Conservation (phyloP, 2,113 vertebrate species). For the Clarias batrachus region DNA sequence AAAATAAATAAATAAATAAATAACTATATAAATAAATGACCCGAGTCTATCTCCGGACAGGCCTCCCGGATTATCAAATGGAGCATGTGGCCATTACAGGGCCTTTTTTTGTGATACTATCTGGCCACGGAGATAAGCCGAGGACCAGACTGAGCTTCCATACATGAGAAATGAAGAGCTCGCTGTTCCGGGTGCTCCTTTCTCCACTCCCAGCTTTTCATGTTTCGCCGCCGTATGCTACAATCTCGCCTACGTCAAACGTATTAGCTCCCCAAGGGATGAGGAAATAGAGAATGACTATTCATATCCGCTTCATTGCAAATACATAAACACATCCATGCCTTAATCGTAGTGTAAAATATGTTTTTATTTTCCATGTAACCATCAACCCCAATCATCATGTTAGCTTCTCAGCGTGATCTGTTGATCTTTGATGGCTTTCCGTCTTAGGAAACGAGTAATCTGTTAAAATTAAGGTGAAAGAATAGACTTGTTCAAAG, state of each 20-base stretch:
- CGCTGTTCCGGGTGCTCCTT: slow-evolving; percentile 51
- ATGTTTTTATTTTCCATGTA: neutral
- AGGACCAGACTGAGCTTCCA: slow-evolving; percentile 70
- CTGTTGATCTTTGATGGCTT: neutral
- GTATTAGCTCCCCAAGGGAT: no score
- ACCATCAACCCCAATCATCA: neutral
- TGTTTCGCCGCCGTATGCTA: slow-evolving; percentile 61
- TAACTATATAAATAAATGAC: slow-evolving; percentile 34
- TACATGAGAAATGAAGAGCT: slow-evolving; percentile 77
- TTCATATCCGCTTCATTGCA: neutral
- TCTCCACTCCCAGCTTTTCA: slow-evolving; percentile 45
- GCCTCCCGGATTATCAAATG: slow-evolving; percentile 70
- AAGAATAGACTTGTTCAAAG: neutral
- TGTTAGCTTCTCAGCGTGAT: neutral
- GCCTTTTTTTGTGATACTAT: slow-evolving; percentile 71
- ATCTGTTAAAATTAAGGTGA: no score
- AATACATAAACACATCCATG: neutral
- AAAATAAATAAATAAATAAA: slow-evolving; percentile 60
- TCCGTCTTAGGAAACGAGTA: neutral
- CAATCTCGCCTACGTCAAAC: slow-evolving; percentile 25
- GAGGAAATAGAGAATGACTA: neutral
- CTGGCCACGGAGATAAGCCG: slow-evolving; percentile 68
- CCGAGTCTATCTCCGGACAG: slow-evolving; percentile 45
- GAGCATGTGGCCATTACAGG: slow-evolving; percentile 73
- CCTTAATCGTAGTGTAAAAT: neutral